Base-by-base conservation (phyloP, 2,888 invertebrate genomes). In the Microctonus hyperodae region DNA sequence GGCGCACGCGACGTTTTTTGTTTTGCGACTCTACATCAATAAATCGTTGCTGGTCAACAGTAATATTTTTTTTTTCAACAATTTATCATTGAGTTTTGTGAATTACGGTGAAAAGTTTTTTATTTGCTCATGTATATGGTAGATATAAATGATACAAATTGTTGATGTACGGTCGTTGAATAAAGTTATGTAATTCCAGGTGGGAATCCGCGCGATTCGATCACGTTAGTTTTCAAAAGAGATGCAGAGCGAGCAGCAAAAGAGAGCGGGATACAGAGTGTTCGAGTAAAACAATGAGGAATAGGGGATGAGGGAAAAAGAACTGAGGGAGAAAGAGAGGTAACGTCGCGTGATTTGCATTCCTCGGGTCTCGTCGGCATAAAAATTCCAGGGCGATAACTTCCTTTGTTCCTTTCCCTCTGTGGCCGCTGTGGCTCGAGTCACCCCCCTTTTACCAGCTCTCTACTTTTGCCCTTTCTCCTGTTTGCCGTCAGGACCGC, bases 371-470 rank as follows among this genome's bases (percentile, higher is more conserved):
- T 80, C 76, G 78, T 73, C 75, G 79, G 78, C 79, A 81, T 81
- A 82, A 83, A 83, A 83, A 82, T 83, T 81, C 82, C 80, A 75
- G 75, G 74, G 76, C 79, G 78, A 81, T 81, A 82, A 82, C 81
- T 83, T 81, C 78, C 79, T 83, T 82, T 82, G 81, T 83, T 82
- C 78, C 77, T 75, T 66, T 66, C 76, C 79, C 81, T 77, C 77
- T 71, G 70, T 68, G 71, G 76, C 73, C 74, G 74, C 67, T 65
- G 66, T 37, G 44, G 60, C 61, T 60, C 68, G 37, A 58, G 56
- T 65, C 66, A 68, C 60, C 50, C 59, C 69, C 64, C 59, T 20
- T 66, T 56, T 40, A 31, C 40, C 59, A 48, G 33, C 58, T 35
- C 58, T 61, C 35, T 57, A 25, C 28, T 58, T 31, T 60, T 51